phyloP scores from a whole-genome alignment of 2,888 invertebrate species.

The Geophilus truncorum region DNA sequence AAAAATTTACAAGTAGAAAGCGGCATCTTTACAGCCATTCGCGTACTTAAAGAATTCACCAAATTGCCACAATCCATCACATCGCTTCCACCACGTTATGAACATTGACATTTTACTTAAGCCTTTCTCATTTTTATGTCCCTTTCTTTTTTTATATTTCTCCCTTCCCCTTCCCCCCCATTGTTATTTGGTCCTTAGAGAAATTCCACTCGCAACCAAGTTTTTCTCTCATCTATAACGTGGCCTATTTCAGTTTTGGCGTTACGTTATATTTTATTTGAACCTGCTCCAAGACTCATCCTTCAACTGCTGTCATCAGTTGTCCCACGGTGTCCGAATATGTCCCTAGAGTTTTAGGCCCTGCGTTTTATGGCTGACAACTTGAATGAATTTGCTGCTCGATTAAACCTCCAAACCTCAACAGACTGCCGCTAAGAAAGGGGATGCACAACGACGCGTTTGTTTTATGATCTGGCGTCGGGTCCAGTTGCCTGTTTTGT shows the following conservation, averaged over 20 bases:
- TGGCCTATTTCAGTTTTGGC: not conserved
- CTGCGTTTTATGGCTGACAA: slow-evolving; percentile 10
- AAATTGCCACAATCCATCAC: not conserved
- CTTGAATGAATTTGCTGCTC: slow-evolving; percentile 7
- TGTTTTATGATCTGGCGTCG: not conserved
- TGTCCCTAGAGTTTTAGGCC: not conserved
- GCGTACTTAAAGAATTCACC: not conserved
- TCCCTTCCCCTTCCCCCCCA: not conserved
- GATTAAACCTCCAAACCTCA: not conserved
- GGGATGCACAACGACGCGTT: not conserved
- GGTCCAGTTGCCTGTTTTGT: not conserved
- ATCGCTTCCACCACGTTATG: not conserved
- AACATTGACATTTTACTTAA: slow-evolving; percentile 3
- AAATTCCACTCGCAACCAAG: no score
- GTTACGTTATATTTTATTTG: not conserved
- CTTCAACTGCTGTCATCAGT: not conserved
- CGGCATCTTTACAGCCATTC: not conserved
- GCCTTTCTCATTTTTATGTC: not conserved
- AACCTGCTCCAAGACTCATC: not conserved
- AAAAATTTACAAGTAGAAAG: not conserved
- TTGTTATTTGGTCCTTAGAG: not conserved
- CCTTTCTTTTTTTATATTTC: not conserved
- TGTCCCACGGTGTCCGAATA: not conserved
- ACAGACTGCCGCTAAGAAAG: not conserved
- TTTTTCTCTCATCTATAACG: no score